Conservation (phyloP, 2,888 invertebrate genomes). For the Luperina nickerlii region DNA sequence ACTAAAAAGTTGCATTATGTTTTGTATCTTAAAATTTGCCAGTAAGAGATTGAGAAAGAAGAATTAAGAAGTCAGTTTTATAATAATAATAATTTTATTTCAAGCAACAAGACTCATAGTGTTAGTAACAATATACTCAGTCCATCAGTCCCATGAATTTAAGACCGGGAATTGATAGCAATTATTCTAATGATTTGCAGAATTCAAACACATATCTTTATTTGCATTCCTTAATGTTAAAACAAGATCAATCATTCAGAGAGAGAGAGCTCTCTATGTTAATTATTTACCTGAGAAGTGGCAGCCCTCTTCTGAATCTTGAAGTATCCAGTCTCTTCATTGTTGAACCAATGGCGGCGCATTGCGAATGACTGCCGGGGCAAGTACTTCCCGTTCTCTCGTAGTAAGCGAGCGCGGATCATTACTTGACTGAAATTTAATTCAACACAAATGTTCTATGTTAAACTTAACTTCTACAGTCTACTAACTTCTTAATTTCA, state of each 20-base stretch:
- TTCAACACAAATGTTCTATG: neutral
- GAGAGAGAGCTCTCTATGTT: neutral
- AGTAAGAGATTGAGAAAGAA: neutral
- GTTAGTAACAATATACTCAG: too few species aligned
- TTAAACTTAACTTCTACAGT: too few species aligned
- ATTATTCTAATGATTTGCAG: too few species aligned
- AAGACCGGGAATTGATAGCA: too few species aligned
- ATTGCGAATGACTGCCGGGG: constrained; percentile 97
- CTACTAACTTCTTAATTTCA: neutral
- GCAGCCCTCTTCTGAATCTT: constrained; percentile 97
- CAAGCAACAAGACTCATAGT: too few species aligned
- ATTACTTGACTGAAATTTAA: constrained; percentile 95
- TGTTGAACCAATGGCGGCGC: constrained; percentile 98
- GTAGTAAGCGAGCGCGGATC: constrained; percentile 96
- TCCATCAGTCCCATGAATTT: neutral
- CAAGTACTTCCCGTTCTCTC: constrained; percentile 99
- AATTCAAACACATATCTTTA: neutral
- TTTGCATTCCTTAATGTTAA: too few species aligned
- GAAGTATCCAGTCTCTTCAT: constrained; percentile 98
- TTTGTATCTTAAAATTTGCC: neutral
- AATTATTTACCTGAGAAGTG: constrained; percentile 90
- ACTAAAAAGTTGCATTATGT: too few species aligned
- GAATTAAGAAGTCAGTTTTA: too few species aligned
- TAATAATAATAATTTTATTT: too few species aligned
- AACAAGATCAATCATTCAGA: neutral